A percentile compares a stretch with the other conserved stretches of the same genome.
These are phyloP conservation scores for Mechanitis mazaeus DNA, from an alignment of 2,888 invertebrate genomes.

Conservation along the genomic window DNA sequence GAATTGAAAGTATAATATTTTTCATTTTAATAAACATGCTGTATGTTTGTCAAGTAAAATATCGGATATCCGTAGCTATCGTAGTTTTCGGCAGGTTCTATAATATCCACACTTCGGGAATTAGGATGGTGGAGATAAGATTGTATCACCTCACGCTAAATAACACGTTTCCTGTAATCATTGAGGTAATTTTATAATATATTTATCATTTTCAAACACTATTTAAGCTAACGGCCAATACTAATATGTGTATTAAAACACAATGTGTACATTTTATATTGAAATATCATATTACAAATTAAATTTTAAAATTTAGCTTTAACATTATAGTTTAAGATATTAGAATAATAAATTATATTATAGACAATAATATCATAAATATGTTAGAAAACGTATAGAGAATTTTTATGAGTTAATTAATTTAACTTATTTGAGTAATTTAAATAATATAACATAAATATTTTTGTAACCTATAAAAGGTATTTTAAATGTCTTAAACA, in stretches of 20 bases:
- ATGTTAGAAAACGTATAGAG: too few species aligned
- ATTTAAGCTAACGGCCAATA: constrained; percentile 41
- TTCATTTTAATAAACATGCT: constrained; percentile 31
- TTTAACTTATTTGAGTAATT: too few species aligned
- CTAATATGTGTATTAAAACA: constrained; percentile 9
- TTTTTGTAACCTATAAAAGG: too few species aligned
- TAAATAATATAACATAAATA: too few species aligned
- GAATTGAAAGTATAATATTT: background rate
- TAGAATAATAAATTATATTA: too few species aligned
- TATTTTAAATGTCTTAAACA: too few species aligned
- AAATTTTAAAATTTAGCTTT: too few species aligned
- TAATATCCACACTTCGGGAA: constrained; percentile 74
- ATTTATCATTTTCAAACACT: constrained; percentile 69
- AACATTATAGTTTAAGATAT: too few species aligned
- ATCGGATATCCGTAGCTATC: constrained; percentile 57
- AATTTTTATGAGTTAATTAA: too few species aligned
- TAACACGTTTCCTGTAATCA: constrained; percentile 76
- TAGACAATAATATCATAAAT: too few species aligned
- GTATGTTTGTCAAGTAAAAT: constrained; percentile 45
- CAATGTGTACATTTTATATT: background rate
- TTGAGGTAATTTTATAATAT: constrained; percentile 73
- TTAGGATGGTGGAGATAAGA: constrained; percentile 72
- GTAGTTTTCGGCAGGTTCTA: constrained; percentile 67
- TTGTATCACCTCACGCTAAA: constrained; percentile 70
- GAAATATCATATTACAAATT: too few species aligned